A percentile compares a stretch with the other conserved stretches of the same genome.
These are phyloP conservation scores for Manis crassicaudata DNA, from an alignment of 2,797 vertebrate genomes.

Conservation along the genomic window DNA sequence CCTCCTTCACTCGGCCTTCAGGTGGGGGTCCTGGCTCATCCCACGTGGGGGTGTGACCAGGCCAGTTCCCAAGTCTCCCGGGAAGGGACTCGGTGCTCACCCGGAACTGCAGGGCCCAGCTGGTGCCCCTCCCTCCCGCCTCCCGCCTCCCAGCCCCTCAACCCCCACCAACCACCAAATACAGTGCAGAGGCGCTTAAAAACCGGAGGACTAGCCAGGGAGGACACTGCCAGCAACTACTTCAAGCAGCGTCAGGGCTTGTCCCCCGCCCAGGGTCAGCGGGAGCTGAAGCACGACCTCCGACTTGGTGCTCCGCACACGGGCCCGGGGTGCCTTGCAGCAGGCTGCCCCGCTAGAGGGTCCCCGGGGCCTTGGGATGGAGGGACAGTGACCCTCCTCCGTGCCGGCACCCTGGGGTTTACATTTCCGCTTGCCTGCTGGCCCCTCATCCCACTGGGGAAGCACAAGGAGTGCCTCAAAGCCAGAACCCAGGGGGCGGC, in stretches of 20 bases:
- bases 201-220: neutral
- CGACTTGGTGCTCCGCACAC: too few relatives aligned
- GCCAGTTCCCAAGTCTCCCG: neutral
- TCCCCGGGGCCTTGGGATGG: too few relatives aligned
- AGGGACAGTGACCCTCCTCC: too few relatives aligned
- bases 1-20: neutral
- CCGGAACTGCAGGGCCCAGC: neutral
- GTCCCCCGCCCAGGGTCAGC: too few relatives aligned
- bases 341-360: too few relatives aligned
- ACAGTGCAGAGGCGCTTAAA: neutral
- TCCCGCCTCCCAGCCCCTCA: neutral
- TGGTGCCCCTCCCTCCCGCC: neutral
- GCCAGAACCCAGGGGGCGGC: neutral
- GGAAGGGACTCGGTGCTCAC: neutral
- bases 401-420: too few relatives aligned
- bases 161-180: too few relatives aligned
- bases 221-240: neutral
- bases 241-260: fast-evolving
- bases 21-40: neutral
- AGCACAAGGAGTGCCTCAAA: neutral
- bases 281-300: too few relatives aligned
- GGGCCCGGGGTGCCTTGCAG: too few relatives aligned
- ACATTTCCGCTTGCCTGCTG: too few relatives aligned
- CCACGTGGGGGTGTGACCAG: fast-evolving
- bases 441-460: neutral